Percentiles rank a stretch among this genome's conserved stretches.
phyloP scores from a whole-genome alignment of 2,113 vertebrate species.

The Mustela lutreola region DNA sequence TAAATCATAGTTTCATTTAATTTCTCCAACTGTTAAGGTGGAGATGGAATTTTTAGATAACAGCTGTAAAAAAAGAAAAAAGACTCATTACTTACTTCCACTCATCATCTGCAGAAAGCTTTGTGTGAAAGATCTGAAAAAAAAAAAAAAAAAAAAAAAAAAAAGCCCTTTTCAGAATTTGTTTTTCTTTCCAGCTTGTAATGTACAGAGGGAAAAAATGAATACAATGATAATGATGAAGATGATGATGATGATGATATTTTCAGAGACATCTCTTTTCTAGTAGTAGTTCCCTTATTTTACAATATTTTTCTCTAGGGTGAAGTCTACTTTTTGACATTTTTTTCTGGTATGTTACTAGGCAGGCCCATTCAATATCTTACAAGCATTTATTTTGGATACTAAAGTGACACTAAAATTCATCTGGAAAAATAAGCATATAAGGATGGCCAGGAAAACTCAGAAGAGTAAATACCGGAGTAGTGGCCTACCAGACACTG shows the following conservation, averaged over 20 bases:
- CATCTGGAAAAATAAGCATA: neutral
- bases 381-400: neutral
- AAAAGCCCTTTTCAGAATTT: constrained; percentile 16
- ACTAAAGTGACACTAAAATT: neutral
- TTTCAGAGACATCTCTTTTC: neutral
- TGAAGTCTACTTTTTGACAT: neutral
- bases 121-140: constrained; percentile 54
- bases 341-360: neutral
- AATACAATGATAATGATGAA: neutral
- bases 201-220: constrained; percentile 3
- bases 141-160: neutral
- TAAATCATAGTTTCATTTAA: constrained; percentile 18
- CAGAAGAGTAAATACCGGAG: neutral
- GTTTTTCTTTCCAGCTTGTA: constrained; percentile 17
- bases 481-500: neutral
- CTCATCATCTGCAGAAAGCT: constrained; percentile 59
- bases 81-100: constrained; percentile 72
- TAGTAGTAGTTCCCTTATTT: neutral
- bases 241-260: neutral
- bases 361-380: neutral
- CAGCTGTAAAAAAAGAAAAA: neutral
- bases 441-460: constrained; percentile 11
- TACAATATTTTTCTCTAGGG: neutral
- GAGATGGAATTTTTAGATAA: constrained; percentile 37
- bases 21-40: neutral